A percentile compares a stretch with the other conserved stretches of the same genome.
Conservation (phyloP, 2,797 vertebrate species). For the Natrix natrix region DNA sequence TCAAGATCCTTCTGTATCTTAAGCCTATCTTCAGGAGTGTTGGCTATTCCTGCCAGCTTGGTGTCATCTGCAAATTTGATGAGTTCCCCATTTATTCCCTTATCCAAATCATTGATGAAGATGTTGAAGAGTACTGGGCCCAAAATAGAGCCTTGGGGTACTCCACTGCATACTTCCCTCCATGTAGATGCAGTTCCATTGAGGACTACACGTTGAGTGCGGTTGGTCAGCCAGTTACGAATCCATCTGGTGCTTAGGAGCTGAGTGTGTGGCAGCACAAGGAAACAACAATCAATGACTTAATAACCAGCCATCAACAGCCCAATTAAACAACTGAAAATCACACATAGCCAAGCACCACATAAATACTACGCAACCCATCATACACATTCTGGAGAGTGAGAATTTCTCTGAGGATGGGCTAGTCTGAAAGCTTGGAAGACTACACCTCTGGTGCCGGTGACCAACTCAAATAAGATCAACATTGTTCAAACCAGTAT, state of each 20-base stretch:
- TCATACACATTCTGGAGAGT: not conserved
- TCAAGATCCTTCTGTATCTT: too few species aligned
- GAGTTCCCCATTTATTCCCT: too few species aligned
- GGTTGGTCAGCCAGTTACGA: too few species aligned
- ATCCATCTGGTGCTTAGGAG: not conserved
- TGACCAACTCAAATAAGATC: not conserved
- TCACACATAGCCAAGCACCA: not conserved
- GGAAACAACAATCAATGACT: not conserved
- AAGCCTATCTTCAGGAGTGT: too few species aligned
- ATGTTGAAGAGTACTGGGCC: too few species aligned
- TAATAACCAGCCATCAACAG: not conserved
- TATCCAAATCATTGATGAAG: too few species aligned
- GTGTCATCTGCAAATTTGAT: too few species aligned
- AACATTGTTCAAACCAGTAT: not conserved
- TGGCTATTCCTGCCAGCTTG: too few species aligned
- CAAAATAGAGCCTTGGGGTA: too few species aligned
- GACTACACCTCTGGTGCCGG: not conserved
- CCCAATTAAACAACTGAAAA: not conserved
- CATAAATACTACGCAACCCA: not conserved
- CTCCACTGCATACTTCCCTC: too few species aligned
- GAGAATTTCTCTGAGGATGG: not conserved
- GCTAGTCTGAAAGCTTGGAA: not conserved
- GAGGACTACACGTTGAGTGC: too few species aligned
- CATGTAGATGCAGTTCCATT: too few species aligned
- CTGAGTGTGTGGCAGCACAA: not conserved